Conservation (phyloP, 2,113 vertebrate genomes). For the Urocitellus parryii region DNA sequence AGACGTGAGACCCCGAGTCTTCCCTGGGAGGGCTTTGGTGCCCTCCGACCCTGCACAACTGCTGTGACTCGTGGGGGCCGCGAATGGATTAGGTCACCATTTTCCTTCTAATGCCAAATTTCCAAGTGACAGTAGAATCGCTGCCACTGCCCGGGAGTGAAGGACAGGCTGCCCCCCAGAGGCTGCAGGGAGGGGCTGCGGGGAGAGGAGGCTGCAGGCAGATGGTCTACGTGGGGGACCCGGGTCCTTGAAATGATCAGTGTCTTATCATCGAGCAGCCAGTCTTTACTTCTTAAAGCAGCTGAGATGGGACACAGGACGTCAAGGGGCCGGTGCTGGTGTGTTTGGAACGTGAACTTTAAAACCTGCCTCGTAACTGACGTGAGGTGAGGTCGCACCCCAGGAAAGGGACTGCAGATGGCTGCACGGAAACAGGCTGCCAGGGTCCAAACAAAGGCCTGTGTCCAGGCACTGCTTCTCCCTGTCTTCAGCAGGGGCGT, state of each 20-base stretch:
- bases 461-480: accelerated
- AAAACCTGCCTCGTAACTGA: not conserved
- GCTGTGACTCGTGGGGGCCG: not conserved
- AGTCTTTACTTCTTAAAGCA: not conserved
- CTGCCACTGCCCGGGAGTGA: too few species aligned
- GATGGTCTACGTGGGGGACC: too few species aligned
- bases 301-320: not conserved
- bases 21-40: not conserved
- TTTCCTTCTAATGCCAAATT: not conserved
- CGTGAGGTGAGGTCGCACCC: too few species aligned
- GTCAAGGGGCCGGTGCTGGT: accelerated
- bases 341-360: not conserved
- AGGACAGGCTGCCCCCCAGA: not conserved
- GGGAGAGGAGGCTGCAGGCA: too few species aligned
- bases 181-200: not conserved
- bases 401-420: not conserved
- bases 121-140: not conserved
- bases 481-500: not conserved
- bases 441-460: not conserved
- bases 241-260: accelerated
- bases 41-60: not conserved
- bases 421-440: not conserved
- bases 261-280: not conserved
- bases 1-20: accelerated
- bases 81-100: not conserved